Evolutionary conservation across 92 coral and sea anemone genomes (phyloP).

Genomic region (Scolanthus callimorphus): DNA sequence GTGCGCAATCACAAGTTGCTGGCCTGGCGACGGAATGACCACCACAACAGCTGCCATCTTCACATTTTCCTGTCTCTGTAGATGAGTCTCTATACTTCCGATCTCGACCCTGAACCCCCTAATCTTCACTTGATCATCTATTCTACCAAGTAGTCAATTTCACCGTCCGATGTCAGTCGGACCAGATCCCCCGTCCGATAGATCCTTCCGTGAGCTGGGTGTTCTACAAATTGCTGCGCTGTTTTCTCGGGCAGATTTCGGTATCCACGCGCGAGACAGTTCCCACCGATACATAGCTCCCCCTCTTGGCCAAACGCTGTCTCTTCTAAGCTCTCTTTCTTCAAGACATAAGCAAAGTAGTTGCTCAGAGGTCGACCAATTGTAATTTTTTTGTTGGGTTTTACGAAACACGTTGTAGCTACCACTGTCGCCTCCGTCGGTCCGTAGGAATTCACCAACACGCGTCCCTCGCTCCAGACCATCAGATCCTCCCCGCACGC

Average conservation of each 20-base stretch:
- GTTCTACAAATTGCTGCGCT: constrained; percentile 5
- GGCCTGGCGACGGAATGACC: constrained; percentile 11
- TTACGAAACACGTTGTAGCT: constrained; percentile 7
- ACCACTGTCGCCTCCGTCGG: constrained; percentile 17
- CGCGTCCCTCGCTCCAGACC: constrained; percentile 10
- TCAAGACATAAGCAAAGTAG: neutral
- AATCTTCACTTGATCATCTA: constrained; percentile 20
- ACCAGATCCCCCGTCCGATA: constrained; percentile 17
- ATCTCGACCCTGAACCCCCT: constrained; percentile 21
- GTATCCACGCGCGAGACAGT: constrained; percentile 11
- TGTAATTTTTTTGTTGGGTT: constrained; percentile 4
- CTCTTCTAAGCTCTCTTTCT: constrained; percentile 2
- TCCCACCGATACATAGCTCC: constrained; percentile 14
- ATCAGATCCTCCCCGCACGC: constrained; percentile 18
- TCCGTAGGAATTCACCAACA: constrained; percentile 15
- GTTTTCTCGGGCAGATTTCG: constrained; percentile 12
- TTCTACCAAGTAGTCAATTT: constrained; percentile 19
- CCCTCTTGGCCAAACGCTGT: neutral
- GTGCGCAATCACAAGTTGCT: constrained; percentile 7
- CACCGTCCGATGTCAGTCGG: constrained; percentile 5
- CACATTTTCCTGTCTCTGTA: constrained; percentile 11
- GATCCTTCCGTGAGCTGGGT: constrained; percentile 2
- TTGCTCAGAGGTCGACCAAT: constrained; percentile 12
- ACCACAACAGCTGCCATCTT: constrained; percentile 14
- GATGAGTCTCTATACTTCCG: constrained; percentile 10